Base-by-base conservation (phyloP, 2,797 vertebrate genomes). In the Acanthis flammea region DNA sequence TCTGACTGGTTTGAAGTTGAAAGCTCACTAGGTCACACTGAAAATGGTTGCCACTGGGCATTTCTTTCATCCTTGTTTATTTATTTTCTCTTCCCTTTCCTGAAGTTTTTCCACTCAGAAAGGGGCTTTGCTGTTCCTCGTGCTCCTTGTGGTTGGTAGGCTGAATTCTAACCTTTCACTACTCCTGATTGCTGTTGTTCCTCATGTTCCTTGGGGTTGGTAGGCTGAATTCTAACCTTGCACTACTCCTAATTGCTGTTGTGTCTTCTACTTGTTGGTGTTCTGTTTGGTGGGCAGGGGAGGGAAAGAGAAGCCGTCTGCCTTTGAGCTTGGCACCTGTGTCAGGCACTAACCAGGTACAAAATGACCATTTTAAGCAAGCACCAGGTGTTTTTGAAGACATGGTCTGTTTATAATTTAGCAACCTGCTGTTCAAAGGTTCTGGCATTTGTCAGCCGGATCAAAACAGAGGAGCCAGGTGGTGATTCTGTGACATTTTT, bases 61-160 rank as follows among this genome's bases (percentile, higher is more conserved):
- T 97, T 94, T 89, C 97, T 98, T 98, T 98, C 98, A 98, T 98
- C 97, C 95, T 95, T 97, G 97, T 98, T 98, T 98, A 95, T 96
- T 94, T 94, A 60, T 93, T 92, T 94, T 70, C 62, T 48, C 31
- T 88, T 73, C 80, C 61, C 63, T 95, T 94, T 94, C 90, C 79
- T 84, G 94, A 86, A 88, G 85, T 88, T 95, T 96, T 96, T 86
- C 39, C 33, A 7, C 60, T 71, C 27, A 18, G 78, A 87, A 57
- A 37, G 39, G 71, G 63, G 51, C 12, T 81, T 76, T 91, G 77
- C 85, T 91, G 58, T 82, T 96, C 63, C 48, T 95, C 18, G 0
- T 35, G 78, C 44, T 93, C 63, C 78, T 71, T 63, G 73, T 83
- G 57, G 57, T 83, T 86, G 62, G n/a, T 74, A 31, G 91, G 67